phyloP scores from a whole-genome alignment of 2,888 invertebrate species.

The Melieria crassipennis region DNA sequence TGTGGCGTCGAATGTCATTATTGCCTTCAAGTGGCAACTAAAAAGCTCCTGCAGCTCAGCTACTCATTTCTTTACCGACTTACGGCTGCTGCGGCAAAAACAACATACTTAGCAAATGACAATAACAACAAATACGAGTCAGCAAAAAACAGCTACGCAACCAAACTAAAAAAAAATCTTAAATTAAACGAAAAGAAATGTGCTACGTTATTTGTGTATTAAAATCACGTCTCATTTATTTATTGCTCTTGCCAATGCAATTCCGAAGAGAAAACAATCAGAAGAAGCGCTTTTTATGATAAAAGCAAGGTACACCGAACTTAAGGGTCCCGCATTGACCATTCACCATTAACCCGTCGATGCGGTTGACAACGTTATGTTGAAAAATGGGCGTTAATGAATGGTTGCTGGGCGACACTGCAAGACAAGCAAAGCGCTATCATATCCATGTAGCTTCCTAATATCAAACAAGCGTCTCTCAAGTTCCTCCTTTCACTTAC shows the following conservation, averaged over 20 bases:
- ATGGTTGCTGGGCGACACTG: too few species aligned
- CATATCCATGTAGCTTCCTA: too few species aligned
- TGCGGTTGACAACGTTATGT: too few species aligned
- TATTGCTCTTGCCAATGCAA: slow-evolving; percentile 54
- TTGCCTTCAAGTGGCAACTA: slow-evolving; percentile 61
- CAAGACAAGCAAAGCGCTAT: too few species aligned
- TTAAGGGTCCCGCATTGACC: too few species aligned
- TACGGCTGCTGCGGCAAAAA: slow-evolving; percentile 51
- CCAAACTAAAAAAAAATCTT: slow-evolving; percentile 44
- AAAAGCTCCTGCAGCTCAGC: slow-evolving; percentile 55
- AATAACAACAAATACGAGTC: slow-evolving; percentile 50
- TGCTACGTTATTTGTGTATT: slow-evolving; percentile 63
- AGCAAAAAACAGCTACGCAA: background rate
- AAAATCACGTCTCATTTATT: slow-evolving; percentile 67
- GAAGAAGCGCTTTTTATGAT: too few species aligned
- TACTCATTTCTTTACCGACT: slow-evolving; percentile 50
- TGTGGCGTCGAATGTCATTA: slow-evolving; percentile 65
- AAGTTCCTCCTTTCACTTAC: too few species aligned
- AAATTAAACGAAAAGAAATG: slow-evolving; percentile 58
- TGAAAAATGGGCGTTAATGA: too few species aligned
- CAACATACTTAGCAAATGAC: slow-evolving; percentile 63
- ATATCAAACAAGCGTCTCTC: too few species aligned
- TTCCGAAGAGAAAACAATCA: slow-evolving; percentile 17
- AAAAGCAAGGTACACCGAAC: too few species aligned
- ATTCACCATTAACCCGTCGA: too few species aligned